Evolutionary conservation across 2,888 invertebrate genomes (phyloP), one percentile per base, ranked within the genome.

Genomic region (Uloborus plumipes): DNA sequence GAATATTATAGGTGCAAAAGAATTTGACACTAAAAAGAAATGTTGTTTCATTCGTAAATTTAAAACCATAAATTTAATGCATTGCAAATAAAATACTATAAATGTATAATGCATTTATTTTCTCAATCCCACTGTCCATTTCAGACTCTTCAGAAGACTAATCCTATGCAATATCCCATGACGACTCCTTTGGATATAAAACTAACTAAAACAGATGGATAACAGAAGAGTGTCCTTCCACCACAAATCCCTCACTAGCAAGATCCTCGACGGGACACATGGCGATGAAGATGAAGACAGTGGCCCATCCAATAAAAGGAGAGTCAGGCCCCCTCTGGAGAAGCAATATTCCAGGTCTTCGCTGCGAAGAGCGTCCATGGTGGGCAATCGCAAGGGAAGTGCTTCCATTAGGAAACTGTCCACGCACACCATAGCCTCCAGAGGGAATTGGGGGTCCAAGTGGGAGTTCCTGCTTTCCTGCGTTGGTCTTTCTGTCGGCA

Each of bases 391-490:
- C 0, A 84, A 74, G n/a, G 84, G 84, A 26, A 76, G 66, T 13
- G 84, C 84, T 2, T 70, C 75, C 49, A 80, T 84, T 9, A 20
- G 84, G 9, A 80, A 77, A 22, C 66, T 71, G 16, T 80, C 79
- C 16, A 84, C 80, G 4, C 75, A 84, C 7, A 80, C 73, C 15
- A 73, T 82, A 6, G 84, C 78, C 11, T 64, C 64, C 0, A 85
- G 90, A 53, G 90, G 89, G 7, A 88, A 88, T 85, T 90, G 90
- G 90, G 90, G 89, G 0, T 88, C 88, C 70, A 87, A 88, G 70
- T 89, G 89, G 85, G 88, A 88, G 84, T 88, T 88, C 82, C 78
- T 88, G 9, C 85, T 88, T 15, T 88, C 88, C 55, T 89, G 88
- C 75, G 85, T 88, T 22, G 88, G 88, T 11, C 85, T 87, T 14